Conservation (phyloP, 1,140 invertebrate species). For the Drosophila ananassae region DNA sequence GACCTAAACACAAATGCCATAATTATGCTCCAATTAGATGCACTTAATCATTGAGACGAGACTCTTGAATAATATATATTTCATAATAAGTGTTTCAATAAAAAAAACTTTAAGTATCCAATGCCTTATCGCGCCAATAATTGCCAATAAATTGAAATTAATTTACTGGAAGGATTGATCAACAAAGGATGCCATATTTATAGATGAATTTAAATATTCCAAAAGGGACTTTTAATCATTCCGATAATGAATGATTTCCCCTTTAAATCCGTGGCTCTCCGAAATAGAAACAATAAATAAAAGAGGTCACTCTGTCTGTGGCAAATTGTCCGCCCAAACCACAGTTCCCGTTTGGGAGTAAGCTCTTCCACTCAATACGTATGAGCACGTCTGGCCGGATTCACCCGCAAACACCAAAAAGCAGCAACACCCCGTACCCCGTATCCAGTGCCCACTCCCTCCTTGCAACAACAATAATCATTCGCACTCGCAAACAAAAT, state of each 20-base stretch:
- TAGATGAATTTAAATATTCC: not conserved
- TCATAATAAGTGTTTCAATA: not conserved
- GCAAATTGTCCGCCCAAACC: constrained; percentile 64
- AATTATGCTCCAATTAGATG: constrained; percentile 42
- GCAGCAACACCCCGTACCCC: constrained; percentile 17
- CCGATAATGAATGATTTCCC: constrained; percentile 23
- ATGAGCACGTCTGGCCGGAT: constrained; percentile 66
- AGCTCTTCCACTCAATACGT: constrained; percentile 21
- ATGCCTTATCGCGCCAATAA: not conserved
- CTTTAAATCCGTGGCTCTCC: constrained; percentile 26
- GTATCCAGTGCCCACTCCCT: constrained; percentile 14
- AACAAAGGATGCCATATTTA: not conserved
- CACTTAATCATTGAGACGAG: constrained; percentile 26
- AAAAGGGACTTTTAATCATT: not conserved
- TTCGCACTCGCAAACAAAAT: constrained; percentile 67
- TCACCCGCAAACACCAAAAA: constrained; percentile 45
- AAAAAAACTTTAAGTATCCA: not conserved
- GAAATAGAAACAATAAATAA: constrained; percentile 63
- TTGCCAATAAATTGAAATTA: not conserved
- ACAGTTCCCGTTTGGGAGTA: constrained; percentile 36
- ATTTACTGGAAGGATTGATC: not conserved
- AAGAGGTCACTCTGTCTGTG: constrained; percentile 68
- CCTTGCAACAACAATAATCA: constrained; percentile 66
- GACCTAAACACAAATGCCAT: constrained; percentile 26
- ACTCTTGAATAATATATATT: constrained; percentile 1